Conservation (phyloP, 1,140 invertebrate genomes). For the Drosophila auraria region DNA sequence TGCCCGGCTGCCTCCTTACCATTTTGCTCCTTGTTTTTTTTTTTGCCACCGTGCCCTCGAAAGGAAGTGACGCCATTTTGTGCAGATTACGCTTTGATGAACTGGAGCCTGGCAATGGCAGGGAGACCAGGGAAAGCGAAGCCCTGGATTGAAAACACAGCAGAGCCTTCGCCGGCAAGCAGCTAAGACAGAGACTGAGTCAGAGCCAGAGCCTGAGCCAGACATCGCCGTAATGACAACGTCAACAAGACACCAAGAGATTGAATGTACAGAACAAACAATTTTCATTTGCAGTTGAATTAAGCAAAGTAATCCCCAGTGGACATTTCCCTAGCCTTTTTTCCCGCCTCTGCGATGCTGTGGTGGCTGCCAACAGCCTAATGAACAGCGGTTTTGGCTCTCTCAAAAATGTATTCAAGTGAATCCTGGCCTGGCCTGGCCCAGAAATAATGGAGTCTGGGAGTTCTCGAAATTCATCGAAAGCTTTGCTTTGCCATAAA, state of each 20-base stretch:
- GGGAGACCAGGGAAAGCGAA: neutral
- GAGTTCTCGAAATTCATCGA: conserved; percentile 11
- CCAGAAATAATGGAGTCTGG: conserved; percentile 5
- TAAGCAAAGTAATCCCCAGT: conserved; percentile 81
- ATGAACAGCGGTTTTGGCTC: conserved; percentile 42
- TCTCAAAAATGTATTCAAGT: conserved; percentile 7
- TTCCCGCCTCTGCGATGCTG: neutral
- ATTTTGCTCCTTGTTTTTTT: conserved; percentile 33
- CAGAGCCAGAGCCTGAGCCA: conserved; percentile 2
- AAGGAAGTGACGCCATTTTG: conserved; percentile 80
- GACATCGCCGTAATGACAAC: conserved; percentile 67
- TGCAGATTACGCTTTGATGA: conserved; percentile 83
- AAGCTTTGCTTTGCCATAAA: neutral
- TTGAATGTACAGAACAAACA: conserved; percentile 83
- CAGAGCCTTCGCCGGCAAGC: conserved; percentile 3
- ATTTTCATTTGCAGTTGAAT: conserved; percentile 83
- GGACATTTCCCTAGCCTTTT: conserved; percentile 48
- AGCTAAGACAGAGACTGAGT: neutral
- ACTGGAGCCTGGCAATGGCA: conserved; percentile 44
- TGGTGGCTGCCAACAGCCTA: conserved; percentile 20
- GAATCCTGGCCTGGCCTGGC: neutral
- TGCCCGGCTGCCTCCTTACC: conserved; percentile 26
- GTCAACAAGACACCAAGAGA: conserved; percentile 75
- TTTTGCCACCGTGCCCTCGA: conserved; percentile 7
- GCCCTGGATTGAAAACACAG: conserved; percentile 14